Conservation (phyloP, 2,888 invertebrate species). For the Beris chalybata region DNA sequence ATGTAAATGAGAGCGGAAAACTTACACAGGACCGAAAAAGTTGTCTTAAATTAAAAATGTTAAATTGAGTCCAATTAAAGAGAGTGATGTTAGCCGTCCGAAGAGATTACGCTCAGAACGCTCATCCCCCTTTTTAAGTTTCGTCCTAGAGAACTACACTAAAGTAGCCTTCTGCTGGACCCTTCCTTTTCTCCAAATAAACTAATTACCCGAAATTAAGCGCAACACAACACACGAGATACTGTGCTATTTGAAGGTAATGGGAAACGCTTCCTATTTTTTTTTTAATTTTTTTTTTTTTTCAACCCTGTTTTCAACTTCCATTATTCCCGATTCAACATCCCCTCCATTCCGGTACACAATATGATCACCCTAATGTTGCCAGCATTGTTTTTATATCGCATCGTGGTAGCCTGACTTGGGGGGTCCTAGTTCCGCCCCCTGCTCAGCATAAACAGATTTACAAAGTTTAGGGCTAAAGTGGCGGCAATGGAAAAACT, state of each 20-base stretch:
- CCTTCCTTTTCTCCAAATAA: slow-evolving; percentile 23
- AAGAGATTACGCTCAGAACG: slow-evolving; percentile 34
- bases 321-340: slow-evolving; percentile 9
- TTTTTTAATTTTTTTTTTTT: slow-evolving; percentile 13
- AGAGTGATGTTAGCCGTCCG: slow-evolving; percentile 38
- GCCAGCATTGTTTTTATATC: background rate
- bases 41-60: slow-evolving; percentile 40
- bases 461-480: slow-evolving; percentile 26
- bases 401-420: background rate
- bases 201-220: slow-evolving; percentile 38
- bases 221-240: slow-evolving; percentile 35
- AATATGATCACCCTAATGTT: background rate
- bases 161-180: slow-evolving; percentile 13
- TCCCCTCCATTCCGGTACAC: background rate
- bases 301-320: slow-evolving; percentile 5
- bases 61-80: slow-evolving; percentile 40
- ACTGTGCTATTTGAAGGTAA: slow-evolving; percentile 21
- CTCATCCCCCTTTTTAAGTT: background rate
- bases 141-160: background rate
- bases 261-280: slow-evolving; percentile 29
- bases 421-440: slow-evolving; percentile 3
- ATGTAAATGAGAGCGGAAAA: background rate
- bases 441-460: slow-evolving; percentile 29
- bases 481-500: slow-evolving; percentile 15
- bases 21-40: slow-evolving; percentile 2